Conservation (phyloP, 2,888 invertebrate genomes). For the Torymus tubicola region DNA sequence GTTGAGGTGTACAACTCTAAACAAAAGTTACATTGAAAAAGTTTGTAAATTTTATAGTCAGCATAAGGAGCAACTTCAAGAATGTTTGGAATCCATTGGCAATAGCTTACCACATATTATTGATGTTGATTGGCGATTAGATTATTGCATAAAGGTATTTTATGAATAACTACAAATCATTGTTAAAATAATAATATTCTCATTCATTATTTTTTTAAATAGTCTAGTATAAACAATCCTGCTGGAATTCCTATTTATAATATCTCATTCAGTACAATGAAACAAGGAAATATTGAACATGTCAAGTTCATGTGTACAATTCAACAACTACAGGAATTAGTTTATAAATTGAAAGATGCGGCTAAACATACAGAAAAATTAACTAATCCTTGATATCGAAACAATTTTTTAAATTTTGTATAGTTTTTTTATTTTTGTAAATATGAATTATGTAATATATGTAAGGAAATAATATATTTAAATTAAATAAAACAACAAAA, state of each 20-base stretch:
- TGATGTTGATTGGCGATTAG: slow-evolving; percentile 73
- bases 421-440: slow-evolving; percentile 24
- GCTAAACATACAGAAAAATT: slow-evolving; percentile 81
- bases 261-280: slow-evolving; percentile 65
- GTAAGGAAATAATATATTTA: slow-evolving; percentile 22
- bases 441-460: slow-evolving; percentile 40
- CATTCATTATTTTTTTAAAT: slow-evolving; percentile 45
- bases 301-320: slow-evolving; percentile 81
- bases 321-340: slow-evolving; percentile 82
- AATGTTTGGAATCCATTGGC: slow-evolving; percentile 68
- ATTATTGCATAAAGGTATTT: slow-evolving; percentile 73
- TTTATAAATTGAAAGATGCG: slow-evolving; percentile 83
- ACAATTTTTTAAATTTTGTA: no score
- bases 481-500: slow-evolving; percentile 46
- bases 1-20: slow-evolving; percentile 62
- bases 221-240: slow-evolving; percentile 66
- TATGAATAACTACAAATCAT: slow-evolving; percentile 15
- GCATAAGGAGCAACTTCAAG: slow-evolving; percentile 65
- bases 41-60: slow-evolving; percentile 66
- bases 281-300: slow-evolving; percentile 73
- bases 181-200: slow-evolving; percentile 28
- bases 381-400: slow-evolving; percentile 59
- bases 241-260: slow-evolving; percentile 66
- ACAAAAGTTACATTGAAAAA: slow-evolving; percentile 65
- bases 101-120: slow-evolving; percentile 70